A percentile compares a stretch with the other conserved stretches of the same genome.
Evolutionary conservation across 2,113 vertebrate species (phyloP).

Genomic region (Mungos mungo): DNA sequence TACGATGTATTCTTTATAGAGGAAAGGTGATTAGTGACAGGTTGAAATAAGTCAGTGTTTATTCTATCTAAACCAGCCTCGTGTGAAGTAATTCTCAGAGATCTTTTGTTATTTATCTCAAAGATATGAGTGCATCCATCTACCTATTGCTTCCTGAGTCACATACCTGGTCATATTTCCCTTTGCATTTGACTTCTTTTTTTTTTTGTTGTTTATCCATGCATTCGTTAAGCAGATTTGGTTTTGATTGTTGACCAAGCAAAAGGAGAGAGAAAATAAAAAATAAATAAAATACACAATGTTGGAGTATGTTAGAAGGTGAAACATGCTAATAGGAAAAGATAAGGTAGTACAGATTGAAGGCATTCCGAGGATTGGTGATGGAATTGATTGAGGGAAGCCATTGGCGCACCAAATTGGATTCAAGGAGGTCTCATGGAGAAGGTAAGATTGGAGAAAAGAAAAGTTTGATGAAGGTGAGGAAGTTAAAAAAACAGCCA

Average conservation of each 20-base stretch:
- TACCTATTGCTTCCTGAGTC: not conserved
- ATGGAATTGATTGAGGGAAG: too few species aligned
- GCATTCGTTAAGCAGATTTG: not conserved
- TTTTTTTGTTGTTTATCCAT: not conserved
- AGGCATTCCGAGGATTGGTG: not conserved
- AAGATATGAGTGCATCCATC: not conserved
- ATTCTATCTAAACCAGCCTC: not conserved
- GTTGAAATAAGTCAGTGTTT: not conserved
- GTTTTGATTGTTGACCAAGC: not conserved
- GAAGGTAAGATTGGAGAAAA: not conserved
- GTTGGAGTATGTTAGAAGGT: not conserved
- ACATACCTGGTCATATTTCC: not conserved
- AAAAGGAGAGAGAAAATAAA: not conserved
- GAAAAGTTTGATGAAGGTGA: not conserved
- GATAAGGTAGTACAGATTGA: not conserved
- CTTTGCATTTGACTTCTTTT: not conserved
- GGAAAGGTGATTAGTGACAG: not conserved
- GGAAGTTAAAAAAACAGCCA: too few species aligned
- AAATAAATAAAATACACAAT: not conserved
- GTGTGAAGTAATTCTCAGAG: not conserved
- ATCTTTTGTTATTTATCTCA: not conserved
- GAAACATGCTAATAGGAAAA: not conserved
- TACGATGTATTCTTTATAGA: not conserved
- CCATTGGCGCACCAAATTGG: fast-evolving
- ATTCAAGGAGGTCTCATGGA: not conserved